Percentiles rank a stretch among this genome's conserved stretches.
phyloP scores from a whole-genome alignment of 2,113 vertebrate species.

The Steatornis caripensis region DNA sequence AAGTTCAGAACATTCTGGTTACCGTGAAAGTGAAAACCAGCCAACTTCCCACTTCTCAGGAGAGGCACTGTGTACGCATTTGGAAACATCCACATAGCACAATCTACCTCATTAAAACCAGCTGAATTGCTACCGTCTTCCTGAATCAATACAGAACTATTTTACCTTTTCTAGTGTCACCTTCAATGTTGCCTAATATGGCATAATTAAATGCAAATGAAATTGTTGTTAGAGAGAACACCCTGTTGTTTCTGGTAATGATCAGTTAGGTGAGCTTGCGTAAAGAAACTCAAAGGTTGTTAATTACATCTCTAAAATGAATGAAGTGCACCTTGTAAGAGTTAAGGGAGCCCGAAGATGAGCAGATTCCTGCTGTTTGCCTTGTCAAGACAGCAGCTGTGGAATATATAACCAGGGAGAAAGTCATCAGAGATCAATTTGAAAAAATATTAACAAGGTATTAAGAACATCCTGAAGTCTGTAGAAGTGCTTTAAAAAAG shows the following conservation, averaged over 20 bases:
- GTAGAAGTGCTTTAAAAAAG: neutral
- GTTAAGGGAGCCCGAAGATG: neutral
- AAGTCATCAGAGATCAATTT: neutral
- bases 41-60: neutral
- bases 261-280: neutral
- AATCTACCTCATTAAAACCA: neutral
- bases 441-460: neutral
- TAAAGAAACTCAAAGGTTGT: neutral
- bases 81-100: neutral
- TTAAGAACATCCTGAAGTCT: neutral
- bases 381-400: neutral
- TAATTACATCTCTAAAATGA: neutral
- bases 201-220: neutral
- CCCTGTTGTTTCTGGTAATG: neutral
- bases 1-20: neutral
- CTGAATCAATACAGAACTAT: neutral
- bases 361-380: neutral
- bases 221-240: neutral
- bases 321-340: neutral
- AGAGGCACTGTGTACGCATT: fast-evolving
- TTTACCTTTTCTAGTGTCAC: neutral
- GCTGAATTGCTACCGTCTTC: neutral
- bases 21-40: neutral
- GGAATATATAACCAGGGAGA: neutral
- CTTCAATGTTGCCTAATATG: neutral